Base-by-base conservation (phyloP, 2,113 vertebrate species). In the Albula glossodonta region DNA sequence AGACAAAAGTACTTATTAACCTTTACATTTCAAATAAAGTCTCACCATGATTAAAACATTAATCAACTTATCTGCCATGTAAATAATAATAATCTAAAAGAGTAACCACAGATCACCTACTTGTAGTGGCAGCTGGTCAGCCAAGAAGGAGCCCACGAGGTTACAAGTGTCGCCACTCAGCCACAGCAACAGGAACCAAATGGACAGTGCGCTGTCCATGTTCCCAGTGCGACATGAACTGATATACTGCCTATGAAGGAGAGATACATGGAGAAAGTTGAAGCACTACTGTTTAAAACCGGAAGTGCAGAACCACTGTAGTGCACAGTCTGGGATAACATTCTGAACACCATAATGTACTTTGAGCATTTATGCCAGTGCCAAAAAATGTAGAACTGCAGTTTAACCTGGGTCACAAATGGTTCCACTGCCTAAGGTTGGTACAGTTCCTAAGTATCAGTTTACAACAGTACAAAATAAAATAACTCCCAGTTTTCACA, bases 151-250 rank as follows among this genome's bases (percentile, higher is more conserved):
- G 5, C 98, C 98, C 0, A 98, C 88, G 83, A 99, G 95, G 88
- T 99, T 99, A 25, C 98, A 97, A n/a, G 95, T 94, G 90, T 99
- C 98, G 0, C 98, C 98, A 0, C 92, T 96, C 10, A 99, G 92
- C 98, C 98, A 99, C 78, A 98, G 95, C 89, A 99, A 89, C 78
- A 99, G 93, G 91, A 99, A 99, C 95, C 98, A 99, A 51, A 99
- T 89, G 0, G 98, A 99, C 48, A 99, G 90, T 0, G 98, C 98
- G 11, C 90, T 94, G 93, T 99, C 97, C 98, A 99, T 99, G 83
- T 97, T 98, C 78, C 98, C 97, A 0, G 90, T 96, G 88, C 92
- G 96, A 87, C 96, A 98, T 3, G 98, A 98, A 66, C 95, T 96
- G 94, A 96, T 94, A 88, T 96, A 98, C 87, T 99, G 98, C 80